Conservation (phyloP, 30 jellyfish, hydroid and myxozoan species). For the Cassiopea andromeda region DNA sequence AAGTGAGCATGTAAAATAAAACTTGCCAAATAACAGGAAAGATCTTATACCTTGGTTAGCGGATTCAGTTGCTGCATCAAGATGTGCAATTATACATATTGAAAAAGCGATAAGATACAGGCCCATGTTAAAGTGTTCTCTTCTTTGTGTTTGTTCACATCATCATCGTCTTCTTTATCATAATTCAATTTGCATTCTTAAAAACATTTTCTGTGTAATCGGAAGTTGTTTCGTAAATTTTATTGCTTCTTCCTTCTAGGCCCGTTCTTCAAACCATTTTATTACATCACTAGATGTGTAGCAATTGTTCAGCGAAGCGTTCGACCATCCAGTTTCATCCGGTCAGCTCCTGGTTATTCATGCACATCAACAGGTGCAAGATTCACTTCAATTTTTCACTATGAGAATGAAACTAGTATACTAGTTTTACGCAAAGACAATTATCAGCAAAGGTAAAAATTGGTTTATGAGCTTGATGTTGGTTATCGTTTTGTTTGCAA, state of each 20-base stretch:
- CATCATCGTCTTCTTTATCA: neutral
- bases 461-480: too few species aligned
- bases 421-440: too few species aligned
- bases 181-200: neutral
- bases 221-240: neutral
- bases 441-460: too few species aligned
- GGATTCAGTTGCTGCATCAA: neutral
- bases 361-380: conserved; percentile 8
- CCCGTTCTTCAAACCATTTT: neutral
- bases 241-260: neutral
- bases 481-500: too few species aligned
- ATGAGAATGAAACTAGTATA: too few species aligned
- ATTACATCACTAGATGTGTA: conserved; percentile 66
- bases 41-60: neutral
- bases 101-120: neutral
- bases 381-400: neutral
- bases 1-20: too few species aligned
- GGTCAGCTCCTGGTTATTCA: conserved; percentile 59
- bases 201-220: neutral
- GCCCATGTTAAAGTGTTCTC: neutral
- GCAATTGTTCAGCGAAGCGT: conserved; percentile 60
- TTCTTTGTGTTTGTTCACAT: neutral
- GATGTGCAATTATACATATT: neutral
- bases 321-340: conserved; percentile 50
- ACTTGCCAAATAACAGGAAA: neutral